Base-by-base conservation (phyloP, 2,888 invertebrate species). In the Parthenolecanium corni region DNA sequence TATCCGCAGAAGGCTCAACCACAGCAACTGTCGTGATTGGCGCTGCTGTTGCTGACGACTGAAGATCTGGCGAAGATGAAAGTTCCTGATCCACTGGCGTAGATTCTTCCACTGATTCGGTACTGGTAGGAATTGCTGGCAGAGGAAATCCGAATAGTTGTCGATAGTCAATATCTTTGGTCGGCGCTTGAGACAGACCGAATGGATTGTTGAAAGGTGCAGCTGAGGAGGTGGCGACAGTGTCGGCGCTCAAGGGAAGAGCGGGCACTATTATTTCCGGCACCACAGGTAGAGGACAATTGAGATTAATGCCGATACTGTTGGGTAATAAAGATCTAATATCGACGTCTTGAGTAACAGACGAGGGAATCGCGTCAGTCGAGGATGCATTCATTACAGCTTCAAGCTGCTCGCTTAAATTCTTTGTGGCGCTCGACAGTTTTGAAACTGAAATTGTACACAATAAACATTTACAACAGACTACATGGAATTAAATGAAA, bases 161-260 rank as follows among this genome's bases (percentile, higher is more conserved):
- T n/a, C 62, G 20, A 16, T 62, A 62, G 25, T 62, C 62, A 24
- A 62, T 40, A 52, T 62, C 62, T 23, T 62, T 51, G 11, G 62
- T 42, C 31, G 31, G 31, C 31, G 31, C 31, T 31, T 52, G 23
- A 24, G 20, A 23, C 2, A 52, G 21, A 16, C 52, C 52, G 52
- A 52, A 52, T 25, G 52, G 52, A 25, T 52, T 52, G 25, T 31
- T 18, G 52, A 52, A 52, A 3, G 25, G 14, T 38, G 51, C 36
- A 11, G 61, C 61, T 4, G 16, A 6, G 44, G 44, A 6, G 44
- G 44, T 14, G 5, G 14, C 18, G 31, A 4, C 9, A 31, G 4
- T 9, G 5, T 4, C 9, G 4, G 31, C 9, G 5, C 4, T 40
- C 6, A 40, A 40, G 18, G 57, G 57, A 5, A 44, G 57, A n/a